These are phyloP conservation scores for Mesaphorura yosii DNA, from an alignment of 1,140 invertebrate species.

Conservation along the genomic window DNA sequence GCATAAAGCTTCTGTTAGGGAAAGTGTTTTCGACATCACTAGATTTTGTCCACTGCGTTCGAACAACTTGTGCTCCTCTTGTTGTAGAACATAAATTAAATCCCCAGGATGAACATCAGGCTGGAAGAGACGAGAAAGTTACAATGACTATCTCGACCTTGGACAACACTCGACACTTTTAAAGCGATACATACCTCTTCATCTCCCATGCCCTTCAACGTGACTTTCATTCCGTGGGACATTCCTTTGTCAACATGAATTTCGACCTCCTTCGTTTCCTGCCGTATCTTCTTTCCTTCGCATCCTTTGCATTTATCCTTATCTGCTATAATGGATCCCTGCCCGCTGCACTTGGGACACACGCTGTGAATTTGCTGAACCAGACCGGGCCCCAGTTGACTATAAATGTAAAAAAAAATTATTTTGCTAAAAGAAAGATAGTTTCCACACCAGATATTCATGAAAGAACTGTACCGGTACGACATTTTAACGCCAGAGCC, in stretches of 20 bases:
- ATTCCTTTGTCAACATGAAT: constrained; percentile 86
- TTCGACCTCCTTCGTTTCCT: constrained; percentile 68
- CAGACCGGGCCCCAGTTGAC: constrained; percentile 68
- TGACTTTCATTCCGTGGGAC: constrained; percentile 74
- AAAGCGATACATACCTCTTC: constrained; percentile 47
- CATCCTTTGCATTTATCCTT: constrained; percentile 70
- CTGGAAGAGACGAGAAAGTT: constrained; percentile 7
- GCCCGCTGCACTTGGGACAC: constrained; percentile 56
- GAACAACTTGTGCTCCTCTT: constrained; percentile 66
- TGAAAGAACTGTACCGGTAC: too few species aligned
- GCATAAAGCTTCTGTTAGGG: constrained; percentile 77
- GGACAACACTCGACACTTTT: not conserved
- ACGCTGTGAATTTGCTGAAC: constrained; percentile 68
- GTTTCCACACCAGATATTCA: too few species aligned
- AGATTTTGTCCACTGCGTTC: constrained; percentile 63
- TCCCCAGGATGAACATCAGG: constrained; percentile 72
- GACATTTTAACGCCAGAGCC: constrained; percentile 62
- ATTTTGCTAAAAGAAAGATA: too few species aligned
- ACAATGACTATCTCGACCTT: not conserved
- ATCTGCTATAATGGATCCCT: constrained; percentile 55
- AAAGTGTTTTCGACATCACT: constrained; percentile 57
- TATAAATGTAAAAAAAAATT: too few species aligned
- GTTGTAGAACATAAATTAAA: constrained; percentile 71
- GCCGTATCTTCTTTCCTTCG: constrained; percentile 64
- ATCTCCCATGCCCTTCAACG: constrained; percentile 78